Evolutionary conservation across 2,888 invertebrate species (phyloP).

Genomic region (Mythimna albipuncta): DNA sequence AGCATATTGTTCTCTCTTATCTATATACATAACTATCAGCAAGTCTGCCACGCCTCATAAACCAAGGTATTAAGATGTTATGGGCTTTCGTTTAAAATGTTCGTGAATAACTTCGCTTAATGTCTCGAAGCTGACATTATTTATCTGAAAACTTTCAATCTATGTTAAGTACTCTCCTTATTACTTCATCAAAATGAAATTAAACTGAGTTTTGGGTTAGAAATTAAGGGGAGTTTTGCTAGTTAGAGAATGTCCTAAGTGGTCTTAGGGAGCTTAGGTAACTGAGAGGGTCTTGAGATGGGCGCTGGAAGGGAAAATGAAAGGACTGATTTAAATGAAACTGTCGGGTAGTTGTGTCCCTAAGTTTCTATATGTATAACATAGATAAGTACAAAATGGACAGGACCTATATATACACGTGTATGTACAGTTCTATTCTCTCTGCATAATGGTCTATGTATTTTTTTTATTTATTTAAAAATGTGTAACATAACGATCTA

Average conservation of each 20-base stretch:
- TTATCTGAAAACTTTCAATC: conserved; percentile 62
- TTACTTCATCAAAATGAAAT: conserved; percentile 58
- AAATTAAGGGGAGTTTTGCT: conserved; percentile 18
- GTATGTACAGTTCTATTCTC: too few relatives aligned
- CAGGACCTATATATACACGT: too few relatives aligned
- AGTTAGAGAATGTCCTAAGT: conserved; percentile 16
- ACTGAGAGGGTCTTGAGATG: not conserved
- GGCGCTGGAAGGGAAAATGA: not conserved
- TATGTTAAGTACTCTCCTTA: conserved; percentile 54
- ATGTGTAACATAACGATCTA: not conserved
- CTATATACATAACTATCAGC: conserved; percentile 14
- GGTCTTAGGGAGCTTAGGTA: not conserved
- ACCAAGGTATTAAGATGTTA: conserved; percentile 52
- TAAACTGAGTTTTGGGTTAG: conserved; percentile 33
- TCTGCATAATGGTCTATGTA: too few relatives aligned
- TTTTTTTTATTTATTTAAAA: not conserved
- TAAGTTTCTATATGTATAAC: not conserved
- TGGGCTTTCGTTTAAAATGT: conserved; percentile 42
- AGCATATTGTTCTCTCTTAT: conserved; percentile 11
- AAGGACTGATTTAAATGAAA: not conserved
- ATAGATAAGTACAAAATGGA: not conserved
- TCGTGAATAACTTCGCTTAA: conserved; percentile 48
- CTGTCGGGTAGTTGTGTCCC: not conserved
- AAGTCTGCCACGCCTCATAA: conserved; percentile 31
- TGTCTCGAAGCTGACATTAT: conserved; percentile 49